These are phyloP conservation scores for Heliothis peltigera DNA, from an alignment of 2,888 invertebrate genomes.

Conservation along the genomic window DNA sequence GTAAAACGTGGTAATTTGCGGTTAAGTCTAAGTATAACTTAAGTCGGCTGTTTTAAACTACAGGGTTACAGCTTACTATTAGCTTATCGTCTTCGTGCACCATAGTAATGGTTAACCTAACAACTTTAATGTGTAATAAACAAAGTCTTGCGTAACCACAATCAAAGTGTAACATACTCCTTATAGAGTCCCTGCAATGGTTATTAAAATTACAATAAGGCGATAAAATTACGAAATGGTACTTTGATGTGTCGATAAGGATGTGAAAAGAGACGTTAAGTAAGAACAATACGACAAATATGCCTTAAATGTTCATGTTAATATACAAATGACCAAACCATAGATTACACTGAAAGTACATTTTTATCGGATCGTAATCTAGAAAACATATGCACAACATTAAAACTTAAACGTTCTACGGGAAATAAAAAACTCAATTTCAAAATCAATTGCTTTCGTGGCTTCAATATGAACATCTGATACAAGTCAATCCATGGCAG, in stretches of 20 bases:
- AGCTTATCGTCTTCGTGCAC: conserved; percentile 40
- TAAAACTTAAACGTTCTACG: not conserved
- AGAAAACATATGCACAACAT: too few species aligned
- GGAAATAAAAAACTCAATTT: not conserved
- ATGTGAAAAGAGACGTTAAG: not conserved
- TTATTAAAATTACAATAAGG: conserved; percentile 6
- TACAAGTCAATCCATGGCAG: conserved; percentile 50
- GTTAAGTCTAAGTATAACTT: conserved; percentile 15
- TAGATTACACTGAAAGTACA: too few species aligned
- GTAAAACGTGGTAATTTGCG: conserved; percentile 16
- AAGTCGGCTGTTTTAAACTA: conserved; percentile 36
- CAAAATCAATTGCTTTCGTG: not conserved
- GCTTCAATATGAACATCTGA: conserved; percentile 23
- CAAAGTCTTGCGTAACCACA: conserved; percentile 12
- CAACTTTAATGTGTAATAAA: conserved; percentile 37
- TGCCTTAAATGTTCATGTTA: too few species aligned
- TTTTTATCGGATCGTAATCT: too few species aligned
- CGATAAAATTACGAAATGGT: conserved; percentile 8
- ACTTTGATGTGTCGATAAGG: conserved; percentile 4
- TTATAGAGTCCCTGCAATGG: conserved; percentile 3
- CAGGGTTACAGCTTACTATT: conserved; percentile 30
- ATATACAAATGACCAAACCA: too few species aligned
- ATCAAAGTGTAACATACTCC: conserved; percentile 17
- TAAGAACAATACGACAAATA: too few species aligned
- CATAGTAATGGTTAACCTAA: conserved; percentile 46